Evolutionary conservation across 2,888 invertebrate species (phyloP), one percentile per base, ranked within the genome.

Genomic region (Epistrophella euchroma): DNA sequence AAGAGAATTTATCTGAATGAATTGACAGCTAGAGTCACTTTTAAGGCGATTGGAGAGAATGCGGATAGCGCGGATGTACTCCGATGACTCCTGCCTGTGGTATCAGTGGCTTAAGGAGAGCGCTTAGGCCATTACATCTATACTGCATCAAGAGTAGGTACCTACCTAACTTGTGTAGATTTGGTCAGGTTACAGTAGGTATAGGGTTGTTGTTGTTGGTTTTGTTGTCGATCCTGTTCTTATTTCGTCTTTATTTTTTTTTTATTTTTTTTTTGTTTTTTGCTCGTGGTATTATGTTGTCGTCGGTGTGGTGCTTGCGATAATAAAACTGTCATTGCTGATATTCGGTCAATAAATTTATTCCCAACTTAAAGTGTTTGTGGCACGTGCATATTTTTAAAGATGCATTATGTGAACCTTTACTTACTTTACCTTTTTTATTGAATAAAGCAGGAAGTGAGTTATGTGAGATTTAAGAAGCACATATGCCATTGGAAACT

Each of bases 311-410:
- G 89, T 88, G 85, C 72, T 81, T 60, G 73, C 76, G 90, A 91
- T 90, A 91, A 91, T 91, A 91, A 91, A 91, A 91, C 91, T 89
- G 91, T 90, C 90, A 91, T 89, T 88, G 89, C 71, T 81, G 87
- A 88, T 83, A 84, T 89, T 85, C 88, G 88, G 90, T 90, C 90
- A 90, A 90, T 91, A 90, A 90, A 91, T 91, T 90, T 90, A 88
- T 89, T 87, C 77, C 75, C 66, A 58, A 73, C 68, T 74, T 80
- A 71, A 72, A 87, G 88, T 88, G 88, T 88, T 90, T 90, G 90
- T 88, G 88, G 84, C 87, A 84, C 83, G 84, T 87, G 83, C 43
- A 79, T 78, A 79, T 78, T 80, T 58, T 56, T n/a, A 66, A 66
- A 43, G 76, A 81, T 77, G n/a, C 50, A 73, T 73, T 81, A 13